Base-by-base conservation (phyloP, 2,888 invertebrate genomes). In the Dicyrtoma fusca region DNA sequence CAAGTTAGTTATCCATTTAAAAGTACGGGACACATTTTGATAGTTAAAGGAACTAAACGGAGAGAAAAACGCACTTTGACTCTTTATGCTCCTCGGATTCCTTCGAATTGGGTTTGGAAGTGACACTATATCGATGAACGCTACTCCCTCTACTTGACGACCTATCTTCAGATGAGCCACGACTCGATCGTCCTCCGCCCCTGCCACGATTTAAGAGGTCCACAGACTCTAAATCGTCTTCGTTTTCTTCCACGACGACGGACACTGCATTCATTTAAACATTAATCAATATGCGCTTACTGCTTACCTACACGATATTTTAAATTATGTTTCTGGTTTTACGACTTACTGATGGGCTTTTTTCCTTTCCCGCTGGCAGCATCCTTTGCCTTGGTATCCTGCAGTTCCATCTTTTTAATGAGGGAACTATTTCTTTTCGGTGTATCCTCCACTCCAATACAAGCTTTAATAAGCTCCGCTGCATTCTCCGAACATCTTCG, bases 401-500 rank as follows among this genome's bases (percentile, higher is more conserved):
- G 71, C 23, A 63, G 51, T 47, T 80, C 80, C 71, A 78, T 72
- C 69, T 77, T 76, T 64, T 79, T 80, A 14, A 75, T 76, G 3
- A 76, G 65, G 11, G 77, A 73, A 8, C 61, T 76, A 66, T 77
- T 79, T 62, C 80, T 72, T 66, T 80, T 81, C 80, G 82, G 81
- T 65, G 81, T 82, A 70, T 83, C 82, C 81, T 86, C 84, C 81
- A 87, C 82, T 81, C 86, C 85, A 86, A 87, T 84, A 82, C 86
- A 84, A 81, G 86, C 84, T 84, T 88, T 87, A 73, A 87, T 87
- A 75, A 87, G 83, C 82, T 88, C 88, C 17, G 85, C 87, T 55
- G 88, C 87, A 82, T 87, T 88, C 81, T 88, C 88, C 65, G 87
- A 88, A 81, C 87, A 87, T 83, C 88, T 88, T 79, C 88, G 83